Conservation (phyloP, 30 jellyfish, hydroid and myxozoan genomes). For the Aurelia sp. region DNA sequence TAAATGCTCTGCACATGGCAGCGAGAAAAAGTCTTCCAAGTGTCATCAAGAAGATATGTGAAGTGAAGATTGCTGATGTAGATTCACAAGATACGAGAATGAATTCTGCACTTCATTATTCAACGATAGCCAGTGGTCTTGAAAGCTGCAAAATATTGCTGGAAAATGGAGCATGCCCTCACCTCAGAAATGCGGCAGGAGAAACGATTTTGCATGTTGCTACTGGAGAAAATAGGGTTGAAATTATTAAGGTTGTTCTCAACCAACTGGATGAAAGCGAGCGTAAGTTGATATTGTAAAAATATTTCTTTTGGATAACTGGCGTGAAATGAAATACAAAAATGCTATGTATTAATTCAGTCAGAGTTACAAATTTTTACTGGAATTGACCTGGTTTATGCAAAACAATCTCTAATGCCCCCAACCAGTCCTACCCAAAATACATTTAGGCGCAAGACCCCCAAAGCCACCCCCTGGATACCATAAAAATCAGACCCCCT, state of each 20-base stretch:
- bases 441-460: no score
- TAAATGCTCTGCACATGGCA: conserved; percentile 54
- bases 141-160: conserved; percentile 36
- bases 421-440: no score
- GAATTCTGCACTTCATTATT: conserved; percentile 61
- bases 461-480: no score
- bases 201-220: conserved; percentile 52
- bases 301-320: neutral
- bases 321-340: no score
- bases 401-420: no score
- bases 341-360: no score
- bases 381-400: no score
- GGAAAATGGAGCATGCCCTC: conserved; percentile 35
- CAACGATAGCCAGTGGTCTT: conserved; percentile 30
- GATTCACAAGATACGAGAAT: conserved; percentile 6
- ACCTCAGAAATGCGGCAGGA: neutral
- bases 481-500: no score
- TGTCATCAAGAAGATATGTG: conserved; percentile 11
- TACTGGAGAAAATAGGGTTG: conserved; percentile 29
- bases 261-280: neutral
- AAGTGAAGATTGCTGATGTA: conserved; percentile 8
- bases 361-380: no score
- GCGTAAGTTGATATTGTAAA: neutral
- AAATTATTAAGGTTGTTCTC: neutral
- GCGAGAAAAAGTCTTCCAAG: conserved; percentile 32